Conservation (phyloP, 2,113 vertebrate species). For the Phylloscopus trochiloides region DNA sequence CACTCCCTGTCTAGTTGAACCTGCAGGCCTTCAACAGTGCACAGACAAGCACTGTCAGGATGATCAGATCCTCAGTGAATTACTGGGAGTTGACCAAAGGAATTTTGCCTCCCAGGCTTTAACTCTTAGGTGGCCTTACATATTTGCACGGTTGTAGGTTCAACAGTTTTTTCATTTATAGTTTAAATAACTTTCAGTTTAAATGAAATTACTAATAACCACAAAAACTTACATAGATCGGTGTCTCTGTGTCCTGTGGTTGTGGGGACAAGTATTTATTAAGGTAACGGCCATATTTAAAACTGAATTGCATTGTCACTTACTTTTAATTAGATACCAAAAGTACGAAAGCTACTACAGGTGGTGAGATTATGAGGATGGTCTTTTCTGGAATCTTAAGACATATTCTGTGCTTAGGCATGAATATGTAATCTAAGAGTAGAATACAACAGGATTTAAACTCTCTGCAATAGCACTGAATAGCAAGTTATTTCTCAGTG, state of each 20-base stretch:
- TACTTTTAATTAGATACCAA: background rate
- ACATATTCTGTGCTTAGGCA: background rate
- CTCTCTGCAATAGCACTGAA: background rate
- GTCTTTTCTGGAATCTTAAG: slow-evolving; percentile 1
- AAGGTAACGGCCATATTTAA: background rate
- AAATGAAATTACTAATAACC: background rate
- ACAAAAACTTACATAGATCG: background rate
- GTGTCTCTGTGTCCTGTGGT: background rate
- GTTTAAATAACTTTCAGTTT: background rate
- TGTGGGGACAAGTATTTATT: background rate
- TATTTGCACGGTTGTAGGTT: background rate
- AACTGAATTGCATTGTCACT: background rate
- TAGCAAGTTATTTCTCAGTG: background rate
- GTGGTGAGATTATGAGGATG: background rate
- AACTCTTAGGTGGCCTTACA: background rate
- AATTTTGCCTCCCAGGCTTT: background rate
- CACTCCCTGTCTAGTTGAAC: accelerated
- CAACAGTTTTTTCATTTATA: background rate
- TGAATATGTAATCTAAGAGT: background rate
- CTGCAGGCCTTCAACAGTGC: background rate
- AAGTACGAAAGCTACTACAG: background rate
- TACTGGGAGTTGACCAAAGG: background rate
- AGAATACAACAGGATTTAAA: background rate
- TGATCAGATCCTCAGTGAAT: background rate
- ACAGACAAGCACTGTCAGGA: background rate